Conservation (phyloP, 1,140 invertebrate species). For the Araneus ventricosus region DNA sequence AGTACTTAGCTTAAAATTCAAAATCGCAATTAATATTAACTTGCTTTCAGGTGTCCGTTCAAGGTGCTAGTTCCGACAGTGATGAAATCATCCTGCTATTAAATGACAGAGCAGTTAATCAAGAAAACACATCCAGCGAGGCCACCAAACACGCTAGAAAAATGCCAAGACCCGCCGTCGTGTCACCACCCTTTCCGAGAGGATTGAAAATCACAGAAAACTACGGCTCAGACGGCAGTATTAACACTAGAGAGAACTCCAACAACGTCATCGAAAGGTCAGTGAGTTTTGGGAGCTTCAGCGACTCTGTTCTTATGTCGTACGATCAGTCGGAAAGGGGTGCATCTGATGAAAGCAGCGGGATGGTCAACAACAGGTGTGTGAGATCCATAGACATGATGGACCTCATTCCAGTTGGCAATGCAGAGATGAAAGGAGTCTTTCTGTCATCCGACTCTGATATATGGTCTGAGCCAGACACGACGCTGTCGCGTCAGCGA, state of each 20-base stretch:
- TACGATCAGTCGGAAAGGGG: constrained; percentile 71
- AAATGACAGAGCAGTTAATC: constrained; percentile 53
- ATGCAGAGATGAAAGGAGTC: neutral
- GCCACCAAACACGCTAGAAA: neutral
- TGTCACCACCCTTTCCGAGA: constrained; percentile 56
- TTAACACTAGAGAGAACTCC: constrained; percentile 69
- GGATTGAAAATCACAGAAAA: constrained; percentile 68
- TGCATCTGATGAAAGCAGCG: constrained; percentile 55
- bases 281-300: constrained; percentile 72
- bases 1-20: too few relatives aligned
- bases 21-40: too few relatives aligned
- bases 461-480: constrained; percentile 74
- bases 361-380: constrained; percentile 60
- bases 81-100: constrained; percentile 69
- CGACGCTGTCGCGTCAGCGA: constrained; percentile 49
- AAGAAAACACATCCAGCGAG: constrained; percentile 49
- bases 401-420: constrained; percentile 64
- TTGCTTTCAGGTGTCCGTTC: constrained; percentile 57
- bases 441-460: constrained; percentile 69
- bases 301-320: constrained; percentile 70
- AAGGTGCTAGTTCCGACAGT: constrained; percentile 71
- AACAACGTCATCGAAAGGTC: constrained; percentile 56
- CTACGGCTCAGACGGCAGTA: constrained; percentile 58
- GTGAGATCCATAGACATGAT: constrained; percentile 73
- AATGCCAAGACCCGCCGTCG: neutral